phyloP scores from a whole-genome alignment of 2,797 vertebrate genomes.

The Perodicticus potto region DNA sequence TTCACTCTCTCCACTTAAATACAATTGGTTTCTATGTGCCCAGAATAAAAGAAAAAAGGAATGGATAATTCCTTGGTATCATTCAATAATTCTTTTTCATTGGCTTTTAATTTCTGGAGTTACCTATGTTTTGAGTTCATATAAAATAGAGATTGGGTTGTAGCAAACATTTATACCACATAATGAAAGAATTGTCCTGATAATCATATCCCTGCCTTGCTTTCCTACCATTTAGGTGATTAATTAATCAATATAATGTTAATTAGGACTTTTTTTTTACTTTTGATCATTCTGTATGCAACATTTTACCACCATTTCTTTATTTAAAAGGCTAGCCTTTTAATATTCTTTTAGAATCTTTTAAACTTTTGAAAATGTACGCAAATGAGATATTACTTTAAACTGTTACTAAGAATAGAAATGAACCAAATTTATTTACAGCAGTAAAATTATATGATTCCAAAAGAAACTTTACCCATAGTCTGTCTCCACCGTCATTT shows the following conservation, averaged over 20 bases:
- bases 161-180: not conserved
- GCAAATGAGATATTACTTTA: not conserved
- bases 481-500: not conserved
- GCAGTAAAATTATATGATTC: not conserved
- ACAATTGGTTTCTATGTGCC: not conserved
- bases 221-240: not conserved
- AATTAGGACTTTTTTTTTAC: not conserved
- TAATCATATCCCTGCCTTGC: not conserved
- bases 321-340: constrained; percentile 6
- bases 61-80: not conserved
- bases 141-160: not conserved
- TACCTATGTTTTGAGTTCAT: not conserved
- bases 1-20: not conserved
- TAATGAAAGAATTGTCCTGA: not conserved
- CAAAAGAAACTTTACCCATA: not conserved
- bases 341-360: not conserved
- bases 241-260: not conserved
- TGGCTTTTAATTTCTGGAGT: not conserved
- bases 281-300: not conserved
- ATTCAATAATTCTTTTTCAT: not conserved
- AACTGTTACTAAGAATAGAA: not conserved
- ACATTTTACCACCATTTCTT: not conserved
- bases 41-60: not conserved
- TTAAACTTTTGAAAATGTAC: not conserved
- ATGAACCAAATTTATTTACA: not conserved